phyloP scores from a whole-genome alignment of 2,797 vertebrate species.

The Notolepis coatsorum region DNA sequence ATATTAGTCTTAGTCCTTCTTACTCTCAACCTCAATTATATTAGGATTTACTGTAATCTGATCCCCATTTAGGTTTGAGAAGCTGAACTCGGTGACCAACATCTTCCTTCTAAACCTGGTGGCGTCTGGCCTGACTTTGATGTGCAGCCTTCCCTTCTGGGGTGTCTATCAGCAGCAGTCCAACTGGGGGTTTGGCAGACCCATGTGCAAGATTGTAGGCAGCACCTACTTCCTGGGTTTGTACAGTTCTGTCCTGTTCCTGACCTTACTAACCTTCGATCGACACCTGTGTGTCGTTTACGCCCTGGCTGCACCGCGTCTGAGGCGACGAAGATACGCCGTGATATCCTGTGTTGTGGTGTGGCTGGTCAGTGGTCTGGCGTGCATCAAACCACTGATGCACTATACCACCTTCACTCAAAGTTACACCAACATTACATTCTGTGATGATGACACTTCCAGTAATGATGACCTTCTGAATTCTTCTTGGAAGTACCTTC shows the following conservation, averaged over 20 bases:
- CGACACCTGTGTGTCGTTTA: constrained; percentile 82
- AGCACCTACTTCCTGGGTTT: constrained; percentile 76
- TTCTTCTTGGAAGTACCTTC: constrained; percentile 60
- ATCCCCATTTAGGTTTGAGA: constrained; percentile 74
- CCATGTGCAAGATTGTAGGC: constrained; percentile 74
- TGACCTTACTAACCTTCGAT: constrained; percentile 83
- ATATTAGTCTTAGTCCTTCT: too few relatives aligned
- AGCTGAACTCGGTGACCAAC: constrained; percentile 81
- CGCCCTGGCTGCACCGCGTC: constrained; percentile 47
- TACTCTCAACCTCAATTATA: too few relatives aligned
- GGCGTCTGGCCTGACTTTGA: constrained; percentile 77
- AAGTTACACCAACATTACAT: fast-evolving
- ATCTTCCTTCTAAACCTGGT: constrained; percentile 84
- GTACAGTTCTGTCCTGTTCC: constrained; percentile 83
- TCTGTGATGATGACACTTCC: constrained; percentile 39
- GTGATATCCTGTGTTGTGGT: constrained; percentile 57
- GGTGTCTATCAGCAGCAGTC: constrained; percentile 65
- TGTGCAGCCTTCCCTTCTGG: constrained; percentile 77
- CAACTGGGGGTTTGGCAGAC: constrained; percentile 74
- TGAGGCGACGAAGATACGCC: constrained; percentile 70
- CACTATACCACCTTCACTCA: background rate
- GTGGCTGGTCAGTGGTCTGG: constrained; percentile 75
- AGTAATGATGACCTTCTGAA: background rate
- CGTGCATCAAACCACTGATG: constrained; percentile 70
- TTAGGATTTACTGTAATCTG: too few relatives aligned